A percentile compares a stretch with the other conserved stretches of the same genome.
Evolutionary conservation across 1,140 invertebrate genomes (phyloP).

Genomic region (Zaprionus inermis): DNA sequence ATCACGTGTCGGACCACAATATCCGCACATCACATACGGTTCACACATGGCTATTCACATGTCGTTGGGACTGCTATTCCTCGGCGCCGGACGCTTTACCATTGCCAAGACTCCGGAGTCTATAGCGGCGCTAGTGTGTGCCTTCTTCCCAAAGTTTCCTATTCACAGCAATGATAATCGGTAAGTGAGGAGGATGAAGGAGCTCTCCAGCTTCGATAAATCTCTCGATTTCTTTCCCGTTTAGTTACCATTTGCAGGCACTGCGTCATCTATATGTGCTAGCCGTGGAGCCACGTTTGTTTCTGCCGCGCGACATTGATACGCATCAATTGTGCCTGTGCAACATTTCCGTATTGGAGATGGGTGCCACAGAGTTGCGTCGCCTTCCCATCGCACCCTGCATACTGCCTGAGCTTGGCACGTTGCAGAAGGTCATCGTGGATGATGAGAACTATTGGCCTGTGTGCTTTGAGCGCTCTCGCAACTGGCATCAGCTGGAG

Average conservation of each 20-base stretch:
- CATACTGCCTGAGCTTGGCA: conserved; percentile 92
- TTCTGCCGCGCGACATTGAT: conserved; percentile 94
- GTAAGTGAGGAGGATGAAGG: conserved; percentile 13
- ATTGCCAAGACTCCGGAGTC: conserved; percentile 93
- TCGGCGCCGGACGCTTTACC: conserved; percentile 96
- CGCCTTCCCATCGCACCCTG: conserved; percentile 89
- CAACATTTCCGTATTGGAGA: conserved; percentile 86
- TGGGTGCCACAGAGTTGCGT: conserved; percentile 64
- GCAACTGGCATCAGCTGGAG: conserved; percentile 93
- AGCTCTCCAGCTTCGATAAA: neutral
- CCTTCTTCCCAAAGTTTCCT: conserved; percentile 98
- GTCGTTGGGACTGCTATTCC: conserved; percentile 95
- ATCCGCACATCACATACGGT: conserved; percentile 92
- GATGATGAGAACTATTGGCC: conserved; percentile 95
- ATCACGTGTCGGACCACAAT: conserved; percentile 88
- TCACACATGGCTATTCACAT: conserved; percentile 97
- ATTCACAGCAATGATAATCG: conserved; percentile 97
- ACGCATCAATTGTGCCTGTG: conserved; percentile 92
- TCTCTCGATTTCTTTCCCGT: no score
- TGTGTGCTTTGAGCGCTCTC: conserved; percentile 91
- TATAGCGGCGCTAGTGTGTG: conserved; percentile 94
- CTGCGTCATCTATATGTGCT: conserved; percentile 97
- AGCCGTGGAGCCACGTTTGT: conserved; percentile 93
- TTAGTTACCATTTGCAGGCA: conserved; percentile 95
- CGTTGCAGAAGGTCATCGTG: conserved; percentile 90